Evolutionary conservation across 2,888 invertebrate genomes (phyloP), one percentile per base, ranked within the genome.

Genomic region (Steromphala cineraria): DNA sequence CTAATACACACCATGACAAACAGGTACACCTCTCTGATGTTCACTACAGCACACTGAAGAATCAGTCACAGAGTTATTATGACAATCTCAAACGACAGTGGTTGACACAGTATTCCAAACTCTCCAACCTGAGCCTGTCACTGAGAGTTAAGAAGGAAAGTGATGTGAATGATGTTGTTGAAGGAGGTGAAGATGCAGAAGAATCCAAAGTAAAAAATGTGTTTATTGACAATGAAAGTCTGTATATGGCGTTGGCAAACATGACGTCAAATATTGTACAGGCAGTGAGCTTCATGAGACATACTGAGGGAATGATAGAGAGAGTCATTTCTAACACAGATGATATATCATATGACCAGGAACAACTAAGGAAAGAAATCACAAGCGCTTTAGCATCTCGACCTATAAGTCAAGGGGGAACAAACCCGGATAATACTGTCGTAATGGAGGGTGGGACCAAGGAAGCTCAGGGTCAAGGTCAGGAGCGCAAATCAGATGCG

Each of bases 191-290:
- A 67, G 84, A 83, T n/a, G 83, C 84, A 28, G 82, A 82, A 10
- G 81, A 81, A n/a, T 83, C 81, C 19, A 56, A 56, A 13, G 21
- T n/a, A 56, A 56, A 3, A 15, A 36, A 71, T 10, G 71, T 71
- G n/a, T 74, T 79, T 36, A 55, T 79, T 36, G 86, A 86, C 13
- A 79, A 81, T 52, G 81, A 82, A 52, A 75, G n/a, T 40, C 83
- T 90, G 15, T 82, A 87, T 75, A 81, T 82, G 53, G 86, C 87
- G 7, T 76, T 90, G 15, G 78, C 84, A 7, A 87, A 86, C 21
- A 86, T 90, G 62, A 90, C 89, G 15, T 85, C 83, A 19, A 89
- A 89, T 75, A 84, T 90, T 15, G 84, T 85, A 55, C 88, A 89
- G 62, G 88, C 90, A 5, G 87, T 89, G 5, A 84, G 86, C 21